phyloP scores from a whole-genome alignment of 1,140 invertebrate species.

The Gonioctena quinquepunctata region DNA sequence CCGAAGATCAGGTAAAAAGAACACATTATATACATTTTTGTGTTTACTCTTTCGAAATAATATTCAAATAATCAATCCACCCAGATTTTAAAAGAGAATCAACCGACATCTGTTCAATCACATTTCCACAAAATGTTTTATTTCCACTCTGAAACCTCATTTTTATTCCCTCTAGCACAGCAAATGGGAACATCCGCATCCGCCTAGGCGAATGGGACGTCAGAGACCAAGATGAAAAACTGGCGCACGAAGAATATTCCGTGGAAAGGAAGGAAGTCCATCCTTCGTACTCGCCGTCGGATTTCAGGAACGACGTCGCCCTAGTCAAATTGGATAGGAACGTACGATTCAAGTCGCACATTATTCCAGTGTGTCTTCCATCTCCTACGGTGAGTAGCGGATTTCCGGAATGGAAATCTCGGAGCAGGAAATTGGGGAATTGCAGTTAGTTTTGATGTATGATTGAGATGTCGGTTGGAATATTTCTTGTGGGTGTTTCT shows the following conservation, averaged over 20 bases:
- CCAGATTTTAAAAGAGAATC: no score
- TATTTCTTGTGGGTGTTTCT: neutral
- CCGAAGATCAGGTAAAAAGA: no score
- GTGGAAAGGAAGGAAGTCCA: slow-evolving; percentile 90
- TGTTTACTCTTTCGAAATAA: no score
- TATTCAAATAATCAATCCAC: no score
- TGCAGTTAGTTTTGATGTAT: no score
- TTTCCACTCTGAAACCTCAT: neutral
- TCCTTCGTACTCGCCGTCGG: slow-evolving; percentile 83
- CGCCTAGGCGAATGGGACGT: slow-evolving; percentile 92
- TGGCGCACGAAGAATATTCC: slow-evolving; percentile 84
- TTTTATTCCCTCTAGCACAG: slow-evolving; percentile 62
- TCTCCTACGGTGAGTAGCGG: slow-evolving; percentile 46
- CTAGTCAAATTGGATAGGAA: slow-evolving; percentile 77
- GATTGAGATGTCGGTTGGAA: no score
- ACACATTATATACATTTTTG: no score
- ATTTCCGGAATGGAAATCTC: neutral
- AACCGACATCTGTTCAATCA: no score
- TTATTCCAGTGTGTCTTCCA: slow-evolving; percentile 78
- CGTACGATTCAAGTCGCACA: slow-evolving; percentile 86
- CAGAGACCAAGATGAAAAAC: slow-evolving; percentile 76
- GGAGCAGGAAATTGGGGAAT: no score
- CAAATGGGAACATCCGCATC: slow-evolving; percentile 83
- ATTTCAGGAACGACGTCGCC: slow-evolving; percentile 89
- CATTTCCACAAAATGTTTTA: no score